A percentile compares a stretch with the other conserved stretches of the same genome.
These are phyloP conservation scores for Heliothis peltigera DNA, from an alignment of 2,888 invertebrate species.

Conservation along the genomic window DNA sequence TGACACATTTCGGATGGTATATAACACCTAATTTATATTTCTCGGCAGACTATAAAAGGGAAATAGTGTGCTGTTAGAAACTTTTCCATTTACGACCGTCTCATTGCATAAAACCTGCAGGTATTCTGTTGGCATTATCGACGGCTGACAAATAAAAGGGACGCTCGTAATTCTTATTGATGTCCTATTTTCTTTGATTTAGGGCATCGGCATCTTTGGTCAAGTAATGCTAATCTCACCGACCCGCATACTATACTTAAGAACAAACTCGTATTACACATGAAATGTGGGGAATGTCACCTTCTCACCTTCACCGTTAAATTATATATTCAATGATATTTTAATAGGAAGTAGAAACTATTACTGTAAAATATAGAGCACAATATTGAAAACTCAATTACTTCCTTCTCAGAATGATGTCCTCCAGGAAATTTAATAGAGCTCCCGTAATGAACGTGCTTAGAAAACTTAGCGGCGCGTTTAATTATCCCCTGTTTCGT, in stretches of 20 bases:
- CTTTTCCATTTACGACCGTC: constrained; percentile 61
- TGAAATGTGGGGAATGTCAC: no score
- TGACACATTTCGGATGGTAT: constrained; percentile 19
- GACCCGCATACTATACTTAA: constrained; percentile 7
- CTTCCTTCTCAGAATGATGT: constrained; percentile 20
- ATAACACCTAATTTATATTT: constrained; percentile 40
- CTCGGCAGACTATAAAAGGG: constrained; percentile 49
- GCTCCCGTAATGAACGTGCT: constrained; percentile 17
- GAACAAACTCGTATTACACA: not conserved
- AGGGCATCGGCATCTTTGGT: constrained; percentile 11
- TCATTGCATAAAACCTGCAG: constrained; percentile 43
- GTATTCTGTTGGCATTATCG: constrained; percentile 12
- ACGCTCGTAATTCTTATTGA: constrained; percentile 43
- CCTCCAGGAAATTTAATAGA: constrained; percentile 19
- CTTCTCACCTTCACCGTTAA: no score
- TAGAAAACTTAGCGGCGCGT: constrained; percentile 27
- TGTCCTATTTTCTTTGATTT: constrained; percentile 42
- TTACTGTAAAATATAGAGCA: not conserved
- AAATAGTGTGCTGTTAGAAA: constrained; percentile 43
- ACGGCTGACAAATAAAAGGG: constrained; percentile 36
- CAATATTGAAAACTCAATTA: constrained; percentile 21
- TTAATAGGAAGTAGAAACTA: no score
- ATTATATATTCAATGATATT: no score
- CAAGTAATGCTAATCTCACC: constrained; percentile 2
- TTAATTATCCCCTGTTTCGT: constrained; percentile 38